Percentiles rank a stretch among this genome's conserved stretches.
phyloP scores from a whole-genome alignment of 1,140 invertebrate species.

The Danaus plexippus region DNA sequence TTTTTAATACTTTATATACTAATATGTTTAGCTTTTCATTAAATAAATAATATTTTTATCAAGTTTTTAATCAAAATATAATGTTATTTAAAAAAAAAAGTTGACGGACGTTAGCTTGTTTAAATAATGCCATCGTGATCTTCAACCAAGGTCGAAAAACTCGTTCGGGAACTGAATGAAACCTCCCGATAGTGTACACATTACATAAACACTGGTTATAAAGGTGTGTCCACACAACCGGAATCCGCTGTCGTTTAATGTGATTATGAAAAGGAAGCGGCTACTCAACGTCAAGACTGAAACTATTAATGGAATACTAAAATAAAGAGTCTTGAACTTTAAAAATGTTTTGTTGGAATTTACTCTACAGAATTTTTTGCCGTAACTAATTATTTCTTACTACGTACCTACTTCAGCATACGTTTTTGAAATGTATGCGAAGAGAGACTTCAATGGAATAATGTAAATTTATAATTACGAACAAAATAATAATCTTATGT shows the following conservation, averaged over 20 bases:
- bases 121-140: no score
- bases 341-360: slow-evolving; percentile 6
- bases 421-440: no score
- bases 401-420: no score
- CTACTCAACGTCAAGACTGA: slow-evolving; percentile 30
- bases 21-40: no score
- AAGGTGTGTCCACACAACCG: slow-evolving; percentile 29
- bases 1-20: no score
- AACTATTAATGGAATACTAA: slow-evolving; percentile 19
- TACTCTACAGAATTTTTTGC: background rate
- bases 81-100: no score
- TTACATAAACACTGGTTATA: slow-evolving; percentile 23
- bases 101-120: no score
- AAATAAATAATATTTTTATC: no score
- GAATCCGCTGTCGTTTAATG: slow-evolving; percentile 36
- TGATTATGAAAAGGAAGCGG: slow-evolving; percentile 47
- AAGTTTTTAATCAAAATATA: no score
- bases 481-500: no score
- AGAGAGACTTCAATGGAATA: no score
- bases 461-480: no score
- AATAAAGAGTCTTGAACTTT: slow-evolving; percentile 12
- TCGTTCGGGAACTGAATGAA: slow-evolving; percentile 26
- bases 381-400: background rate
- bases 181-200: slow-evolving; percentile 19
- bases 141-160: slow-evolving; percentile 27